phyloP scores from a whole-genome alignment of 2,888 invertebrate species.

The Drosophila yooni region DNA sequence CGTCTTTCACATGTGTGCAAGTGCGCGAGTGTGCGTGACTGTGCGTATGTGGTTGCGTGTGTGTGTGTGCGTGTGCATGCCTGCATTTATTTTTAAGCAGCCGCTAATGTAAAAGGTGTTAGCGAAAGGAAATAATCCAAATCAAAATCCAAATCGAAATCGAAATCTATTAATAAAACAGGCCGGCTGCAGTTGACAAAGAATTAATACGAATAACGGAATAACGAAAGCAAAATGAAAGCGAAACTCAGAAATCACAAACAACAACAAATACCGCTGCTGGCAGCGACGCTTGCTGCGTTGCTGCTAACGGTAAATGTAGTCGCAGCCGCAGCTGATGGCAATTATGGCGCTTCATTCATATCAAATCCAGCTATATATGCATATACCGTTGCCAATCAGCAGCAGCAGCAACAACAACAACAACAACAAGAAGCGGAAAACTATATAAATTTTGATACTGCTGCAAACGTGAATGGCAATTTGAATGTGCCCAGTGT shows the following conservation, averaged over 20 bases:
- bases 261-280: slow-evolving; percentile 35
- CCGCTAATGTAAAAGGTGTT: slow-evolving; percentile 72
- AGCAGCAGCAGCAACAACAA: slow-evolving; percentile 55
- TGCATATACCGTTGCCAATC: slow-evolving; percentile 77
- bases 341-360: slow-evolving; percentile 73
- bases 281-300: slow-evolving; percentile 39
- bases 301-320: slow-evolving; percentile 40
- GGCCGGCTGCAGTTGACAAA: slow-evolving; percentile 51
- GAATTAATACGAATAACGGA: slow-evolving; percentile 10
- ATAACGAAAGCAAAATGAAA: slow-evolving; percentile 65
- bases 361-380: slow-evolving; percentile 82
- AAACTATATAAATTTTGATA: slow-evolving; percentile 71
- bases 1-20: slow-evolving; percentile 44
- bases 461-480: slow-evolving; percentile 49
- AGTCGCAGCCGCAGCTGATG: slow-evolving; percentile 14
- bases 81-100: slow-evolving; percentile 73
- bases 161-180: slow-evolving; percentile 49
- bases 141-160: slow-evolving; percentile 24
- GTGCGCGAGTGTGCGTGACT: slow-evolving; percentile 7
- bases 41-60: slow-evolving; percentile 24
- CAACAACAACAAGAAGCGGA: slow-evolving; percentile 46
- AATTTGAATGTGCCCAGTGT: slow-evolving; percentile 19
- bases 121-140: slow-evolving; percentile 38
- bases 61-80: slow-evolving; percentile 43
- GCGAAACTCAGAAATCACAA: slow-evolving; percentile 64